Conservation (phyloP, 2,797 vertebrate genomes). For the Oreochromis mossambicus region DNA sequence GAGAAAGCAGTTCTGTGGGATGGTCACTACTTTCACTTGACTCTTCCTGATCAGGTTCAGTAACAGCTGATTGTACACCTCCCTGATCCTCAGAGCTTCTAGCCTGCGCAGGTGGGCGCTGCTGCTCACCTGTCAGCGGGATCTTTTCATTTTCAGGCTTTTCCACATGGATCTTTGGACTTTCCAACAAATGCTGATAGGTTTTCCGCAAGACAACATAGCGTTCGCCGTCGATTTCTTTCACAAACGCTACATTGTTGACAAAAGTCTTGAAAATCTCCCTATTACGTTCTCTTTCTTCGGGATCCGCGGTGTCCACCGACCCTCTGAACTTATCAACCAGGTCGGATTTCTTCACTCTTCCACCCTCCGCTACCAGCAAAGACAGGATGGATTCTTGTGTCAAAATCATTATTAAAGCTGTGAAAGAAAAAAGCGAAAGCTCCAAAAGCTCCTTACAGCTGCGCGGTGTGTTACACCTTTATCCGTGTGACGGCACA, state of each 20-base stretch:
- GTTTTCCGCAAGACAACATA: slow-evolving; percentile 79
- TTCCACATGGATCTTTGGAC: background rate
- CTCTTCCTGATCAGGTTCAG: background rate
- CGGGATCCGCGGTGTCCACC: slow-evolving; percentile 73
- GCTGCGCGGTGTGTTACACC: background rate
- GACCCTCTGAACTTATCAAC: slow-evolving; percentile 73
- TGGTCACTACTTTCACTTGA: background rate
- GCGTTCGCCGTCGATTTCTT: slow-evolving; percentile 76
- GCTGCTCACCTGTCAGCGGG: slow-evolving; percentile 32
- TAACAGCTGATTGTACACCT: background rate
- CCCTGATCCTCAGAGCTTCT: background rate
- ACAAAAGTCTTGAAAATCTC: slow-evolving; percentile 84
- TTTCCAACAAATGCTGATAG: slow-evolving; percentile 36
- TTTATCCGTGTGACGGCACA: background rate
- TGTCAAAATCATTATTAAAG: slow-evolving; percentile 66
- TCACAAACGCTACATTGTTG: slow-evolving; percentile 83
- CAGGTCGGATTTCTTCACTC: slow-evolving; percentile 78
- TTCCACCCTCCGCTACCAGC: slow-evolving; percentile 77
- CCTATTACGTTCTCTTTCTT: slow-evolving; percentile 72
- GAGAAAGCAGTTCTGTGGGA: background rate
- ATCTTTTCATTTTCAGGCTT: background rate
- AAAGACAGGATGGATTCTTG: slow-evolving; percentile 77
- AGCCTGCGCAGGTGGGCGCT: slow-evolving; percentile 16
- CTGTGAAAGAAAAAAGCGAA: background rate
- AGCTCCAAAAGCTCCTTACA: background rate